Evolutionary conservation across 1,140 invertebrate species (phyloP), one percentile per base, ranked within the genome.

Genomic region (Pteromalus puparum): DNA sequence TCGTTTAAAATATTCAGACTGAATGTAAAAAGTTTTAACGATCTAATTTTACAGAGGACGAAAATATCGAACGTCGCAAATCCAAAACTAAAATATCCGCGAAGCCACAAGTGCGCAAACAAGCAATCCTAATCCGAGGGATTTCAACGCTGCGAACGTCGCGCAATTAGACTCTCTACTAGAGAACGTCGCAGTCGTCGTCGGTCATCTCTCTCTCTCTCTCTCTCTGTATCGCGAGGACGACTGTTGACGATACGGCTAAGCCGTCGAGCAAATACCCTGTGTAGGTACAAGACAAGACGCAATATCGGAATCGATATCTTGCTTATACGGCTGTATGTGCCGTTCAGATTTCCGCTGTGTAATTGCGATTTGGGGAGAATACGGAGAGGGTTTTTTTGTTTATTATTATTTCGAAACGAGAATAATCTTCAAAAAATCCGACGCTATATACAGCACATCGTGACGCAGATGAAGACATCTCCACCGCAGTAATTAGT

Each of bases 231-330:
- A 70, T 70, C 68, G 68, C 68, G 72, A 42, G 34, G 28, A 28
- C 18, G 67, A 30, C 26, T 90, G 88, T 91, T 92, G 88, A 88
- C 89, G 83, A 86, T 87, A 82, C 68, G 87, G 90, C 87, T 91
- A 21, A 92, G 89, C 89, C 84, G 80, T 73, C 85, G 73, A 73
- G 78, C 87, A 91, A 92, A 91, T 86, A 88, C 6, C 65, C 13
- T 53, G 85, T 77, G 79, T 86, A 79, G 42, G 65, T 87, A 85
- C 87, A 87, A n/a, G 53, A 7, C 53, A 61, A 61, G 53, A 61
- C 86, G 86, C 88, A 86, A 90, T 92, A 91, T 91, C 91, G 89
- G 88, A 88, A 90, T 89, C 88, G 85, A 88, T 72, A 34, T 72
- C 68, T 61, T n/a, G n/a, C 26, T 26, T 15, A 18, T 68, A 5